A percentile compares a stretch with the other conserved stretches of the same genome.
These are phyloP conservation scores for Leptogaster cylindrica DNA, from an alignment of 2,888 invertebrate genomes.

Conservation along the genomic window DNA sequence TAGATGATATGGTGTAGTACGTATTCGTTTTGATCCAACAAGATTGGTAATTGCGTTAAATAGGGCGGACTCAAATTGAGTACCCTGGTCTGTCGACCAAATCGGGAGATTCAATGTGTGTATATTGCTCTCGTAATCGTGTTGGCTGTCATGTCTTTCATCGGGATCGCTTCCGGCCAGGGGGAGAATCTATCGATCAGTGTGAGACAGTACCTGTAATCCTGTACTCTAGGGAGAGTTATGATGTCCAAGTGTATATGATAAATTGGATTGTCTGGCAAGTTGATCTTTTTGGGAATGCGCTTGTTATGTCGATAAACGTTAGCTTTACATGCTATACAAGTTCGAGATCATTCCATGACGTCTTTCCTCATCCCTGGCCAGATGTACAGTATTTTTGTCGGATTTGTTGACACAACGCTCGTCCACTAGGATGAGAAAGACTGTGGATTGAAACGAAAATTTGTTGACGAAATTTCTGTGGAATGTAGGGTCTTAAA, in stretches of 20 bases:
- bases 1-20: conserved; percentile 56
- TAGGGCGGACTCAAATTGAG: conserved; percentile 22
- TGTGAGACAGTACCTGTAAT: conserved; percentile 14
- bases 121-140: neutral
- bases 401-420: conserved; percentile 42
- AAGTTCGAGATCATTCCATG: neutral
- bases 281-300: no score
- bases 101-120: neutral
- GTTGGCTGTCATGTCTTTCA: neutral
- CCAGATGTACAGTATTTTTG: conserved; percentile 48
- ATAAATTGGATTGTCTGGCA: conserved; percentile 14
- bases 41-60: conserved; percentile 13
- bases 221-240: conserved; percentile 26
- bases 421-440: conserved; percentile 48
- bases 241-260: conserved; percentile 28
- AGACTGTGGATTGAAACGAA: conserved; percentile 44
- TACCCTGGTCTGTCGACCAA: neutral
- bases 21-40: conserved; percentile 19
- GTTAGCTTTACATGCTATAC: conserved; percentile 32
- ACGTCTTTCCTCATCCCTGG: conserved; percentile 47
- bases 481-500: conserved; percentile 15
- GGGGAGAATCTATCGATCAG: conserved; percentile 11
- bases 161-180: conserved; percentile 28
- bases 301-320: neutral
- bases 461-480: neutral